phyloP scores from a whole-genome alignment of 2,888 invertebrate genomes.

The Napeogenes sylphis region DNA sequence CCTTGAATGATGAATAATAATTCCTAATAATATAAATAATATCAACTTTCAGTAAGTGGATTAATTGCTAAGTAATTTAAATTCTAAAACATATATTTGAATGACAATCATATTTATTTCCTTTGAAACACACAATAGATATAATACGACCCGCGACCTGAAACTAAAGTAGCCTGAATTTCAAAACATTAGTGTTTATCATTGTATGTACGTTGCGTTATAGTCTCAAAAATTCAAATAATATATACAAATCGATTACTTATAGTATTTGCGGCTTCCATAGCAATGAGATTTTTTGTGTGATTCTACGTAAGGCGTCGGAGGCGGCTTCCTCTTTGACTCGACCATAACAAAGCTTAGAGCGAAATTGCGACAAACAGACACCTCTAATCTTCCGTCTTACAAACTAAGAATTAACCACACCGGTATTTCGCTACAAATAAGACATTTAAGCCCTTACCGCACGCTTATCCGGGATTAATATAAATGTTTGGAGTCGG shows the following conservation, averaged over 20 bases:
- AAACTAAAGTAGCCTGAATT: neutral
- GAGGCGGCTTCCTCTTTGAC: conserved; percentile 43
- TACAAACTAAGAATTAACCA: conserved; percentile 59
- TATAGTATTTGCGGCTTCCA: neutral
- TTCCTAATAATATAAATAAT: conserved; percentile 53
- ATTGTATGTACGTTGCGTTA: neutral
- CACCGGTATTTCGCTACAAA: conserved; percentile 65
- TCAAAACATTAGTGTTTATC: neutral
- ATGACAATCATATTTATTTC: conserved; percentile 8
- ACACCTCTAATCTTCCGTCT: conserved; percentile 64
- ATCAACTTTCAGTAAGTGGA: conserved; percentile 59
- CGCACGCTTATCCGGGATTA: conserved; percentile 67
- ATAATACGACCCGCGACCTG: conserved; percentile 5
- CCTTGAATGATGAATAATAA: conserved; percentile 72
- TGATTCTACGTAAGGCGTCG: conserved; percentile 57
- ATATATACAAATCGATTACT: neutral
- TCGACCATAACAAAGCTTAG: conserved; percentile 40
- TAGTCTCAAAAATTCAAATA: neutral
- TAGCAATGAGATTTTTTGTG: conserved; percentile 36
- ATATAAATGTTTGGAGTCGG: conserved; percentile 53
- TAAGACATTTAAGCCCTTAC: conserved; percentile 61
- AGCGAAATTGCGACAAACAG: conserved; percentile 58
- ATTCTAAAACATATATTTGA: conserved; percentile 39
- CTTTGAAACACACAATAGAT: conserved; percentile 6
- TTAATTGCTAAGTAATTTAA: conserved; percentile 55